Evolutionary conservation across 1,140 invertebrate genomes (phyloP).

Genomic region (Caenorhabditis elegans): DNA sequence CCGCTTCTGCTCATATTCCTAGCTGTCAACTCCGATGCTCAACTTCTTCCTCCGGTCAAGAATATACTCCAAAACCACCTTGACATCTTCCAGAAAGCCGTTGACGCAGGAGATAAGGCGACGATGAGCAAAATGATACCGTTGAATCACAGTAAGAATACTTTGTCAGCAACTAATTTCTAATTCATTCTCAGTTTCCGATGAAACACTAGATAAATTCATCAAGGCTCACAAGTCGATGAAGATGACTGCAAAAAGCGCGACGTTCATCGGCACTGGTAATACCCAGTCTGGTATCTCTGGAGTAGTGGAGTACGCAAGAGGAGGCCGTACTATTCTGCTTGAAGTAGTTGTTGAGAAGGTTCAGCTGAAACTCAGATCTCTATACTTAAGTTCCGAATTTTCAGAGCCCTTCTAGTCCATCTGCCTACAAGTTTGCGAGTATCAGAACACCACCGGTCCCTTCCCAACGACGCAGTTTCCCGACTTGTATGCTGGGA

Average conservation of each 20-base stretch:
- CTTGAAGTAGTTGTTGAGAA: not conserved
- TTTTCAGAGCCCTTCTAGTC: not conserved
- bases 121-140: not conserved
- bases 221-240: not conserved
- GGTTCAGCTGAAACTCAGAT: no score
- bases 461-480: not conserved
- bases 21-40: no score
- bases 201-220: no score
- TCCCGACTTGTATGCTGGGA: not conserved
- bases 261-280: not conserved
- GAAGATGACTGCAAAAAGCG: not conserved
- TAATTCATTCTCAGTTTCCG: no score
- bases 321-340: not conserved
- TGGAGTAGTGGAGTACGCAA: not conserved
- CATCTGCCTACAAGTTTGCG: not conserved
- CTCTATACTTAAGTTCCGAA: no score
- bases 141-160: not conserved
- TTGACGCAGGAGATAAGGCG: not conserved
- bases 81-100: not conserved
- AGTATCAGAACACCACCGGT: not conserved
- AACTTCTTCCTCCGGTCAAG: no score
- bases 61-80: not conserved
- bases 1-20: no score
- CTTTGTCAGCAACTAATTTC: no score
- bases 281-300: no score